A percentile compares a stretch with the other conserved stretches of the same genome.
These are phyloP conservation scores for Cossypha dichroa DNA, from an alignment of 2,797 vertebrate genomes.

Conservation along the genomic window DNA sequence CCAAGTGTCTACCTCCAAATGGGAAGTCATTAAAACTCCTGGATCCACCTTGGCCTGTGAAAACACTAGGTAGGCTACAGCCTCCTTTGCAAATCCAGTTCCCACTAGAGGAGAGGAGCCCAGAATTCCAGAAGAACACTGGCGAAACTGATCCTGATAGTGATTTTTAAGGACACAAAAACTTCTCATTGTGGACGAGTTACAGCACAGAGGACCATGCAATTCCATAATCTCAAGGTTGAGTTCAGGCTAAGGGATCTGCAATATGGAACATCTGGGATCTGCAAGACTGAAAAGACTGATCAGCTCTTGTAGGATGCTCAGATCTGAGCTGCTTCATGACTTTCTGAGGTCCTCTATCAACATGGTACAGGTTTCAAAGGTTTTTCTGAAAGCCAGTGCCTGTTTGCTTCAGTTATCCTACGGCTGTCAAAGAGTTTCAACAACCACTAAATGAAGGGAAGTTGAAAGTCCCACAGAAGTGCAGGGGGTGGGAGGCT, in stretches of 20 bases:
- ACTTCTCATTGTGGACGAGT: not conserved
- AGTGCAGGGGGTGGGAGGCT: fast-evolving
- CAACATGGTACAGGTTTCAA: not conserved
- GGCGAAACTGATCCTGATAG: not conserved
- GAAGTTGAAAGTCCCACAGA: not conserved
- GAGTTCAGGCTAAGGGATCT: not conserved
- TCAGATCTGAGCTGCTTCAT: not conserved
- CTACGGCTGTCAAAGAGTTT: not conserved
- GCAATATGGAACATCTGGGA: not conserved
- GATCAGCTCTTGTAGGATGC: not conserved
- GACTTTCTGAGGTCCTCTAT: not conserved
- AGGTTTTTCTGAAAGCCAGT: not conserved
- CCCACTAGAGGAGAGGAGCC: not conserved
- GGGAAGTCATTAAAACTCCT: not conserved
- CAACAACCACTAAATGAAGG: not conserved
- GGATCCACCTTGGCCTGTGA: not conserved
- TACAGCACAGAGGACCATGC: not conserved
- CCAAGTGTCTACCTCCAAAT: not conserved
- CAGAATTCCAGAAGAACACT: not conserved
- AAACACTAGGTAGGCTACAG: not conserved
- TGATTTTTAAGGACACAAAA: not conserved
- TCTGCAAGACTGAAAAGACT: not conserved
- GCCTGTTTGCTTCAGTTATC: not conserved
- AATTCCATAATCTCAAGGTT: fast-evolving
- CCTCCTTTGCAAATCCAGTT: not conserved